Evolutionary conservation across 1,140 invertebrate species (phyloP).

Genomic region (Listronotus oregonensis): DNA sequence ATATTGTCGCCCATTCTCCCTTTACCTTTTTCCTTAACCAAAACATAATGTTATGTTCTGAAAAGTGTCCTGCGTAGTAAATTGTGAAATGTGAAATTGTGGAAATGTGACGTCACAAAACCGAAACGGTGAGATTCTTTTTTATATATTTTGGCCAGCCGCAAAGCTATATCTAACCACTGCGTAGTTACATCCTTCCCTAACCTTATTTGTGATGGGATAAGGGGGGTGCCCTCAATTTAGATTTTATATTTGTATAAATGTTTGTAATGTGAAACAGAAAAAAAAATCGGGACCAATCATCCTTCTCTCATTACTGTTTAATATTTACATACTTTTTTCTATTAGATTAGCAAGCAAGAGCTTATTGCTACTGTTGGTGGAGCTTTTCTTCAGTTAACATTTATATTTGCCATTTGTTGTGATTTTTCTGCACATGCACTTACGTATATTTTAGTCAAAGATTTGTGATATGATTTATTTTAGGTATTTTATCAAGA

Average conservation of each 20-base stretch:
- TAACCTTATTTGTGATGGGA: constrained; percentile 62
- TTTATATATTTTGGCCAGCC: constrained; percentile 28
- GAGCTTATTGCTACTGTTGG: constrained; percentile 36
- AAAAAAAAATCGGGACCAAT: constrained; percentile 52
- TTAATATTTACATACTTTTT: constrained; percentile 35
- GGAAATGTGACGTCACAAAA: constrained; percentile 36
- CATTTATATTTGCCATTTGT: constrained; percentile 2
- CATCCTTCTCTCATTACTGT: constrained; percentile 65
- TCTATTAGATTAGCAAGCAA: constrained; percentile 31
- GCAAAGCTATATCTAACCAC: constrained; percentile 17
- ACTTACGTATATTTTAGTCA: no score
- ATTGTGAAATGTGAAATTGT: constrained; percentile 22
- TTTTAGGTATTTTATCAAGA: no score
- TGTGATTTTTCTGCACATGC: no score
- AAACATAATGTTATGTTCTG: neutral
- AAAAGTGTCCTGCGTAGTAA: constrained; percentile 7
- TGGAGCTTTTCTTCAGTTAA: constrained; percentile 19
- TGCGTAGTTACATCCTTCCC: constrained; percentile 44
- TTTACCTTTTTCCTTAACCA: neutral
- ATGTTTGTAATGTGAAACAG: constrained; percentile 11
- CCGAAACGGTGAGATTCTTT: constrained; percentile 46
- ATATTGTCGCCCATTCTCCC: constrained; percentile 31
- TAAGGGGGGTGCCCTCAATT: constrained; percentile 64
- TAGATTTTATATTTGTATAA: constrained; percentile 32
- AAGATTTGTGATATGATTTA: no score